Conservation (phyloP, 2,888 invertebrate species). For the Leptopterna dolabrata region DNA sequence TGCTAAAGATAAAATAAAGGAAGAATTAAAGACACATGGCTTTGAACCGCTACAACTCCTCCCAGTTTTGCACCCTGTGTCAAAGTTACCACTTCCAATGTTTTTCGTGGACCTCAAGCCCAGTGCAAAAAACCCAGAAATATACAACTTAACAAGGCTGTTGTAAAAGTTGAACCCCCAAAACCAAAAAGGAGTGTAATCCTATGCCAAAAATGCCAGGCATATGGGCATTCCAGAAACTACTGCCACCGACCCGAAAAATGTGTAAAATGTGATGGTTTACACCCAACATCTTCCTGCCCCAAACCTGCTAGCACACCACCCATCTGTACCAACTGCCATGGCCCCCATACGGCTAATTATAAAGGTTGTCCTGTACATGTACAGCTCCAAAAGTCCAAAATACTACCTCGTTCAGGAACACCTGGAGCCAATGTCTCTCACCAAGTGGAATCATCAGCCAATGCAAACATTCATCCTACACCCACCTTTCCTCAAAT, state of each 20-base stretch:
- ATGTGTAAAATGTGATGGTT: constrained; percentile 47
- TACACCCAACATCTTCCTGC: constrained; percentile 16
- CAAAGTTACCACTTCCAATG: constrained; percentile 1
- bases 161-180: constrained; percentile 31
- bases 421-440: too few species aligned
- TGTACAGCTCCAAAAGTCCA: too few species aligned
- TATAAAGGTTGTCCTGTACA: too few species aligned
- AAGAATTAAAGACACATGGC: constrained; percentile 5
- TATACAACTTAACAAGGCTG: constrained; percentile 27
- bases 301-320: neutral
- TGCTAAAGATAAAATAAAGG: neutral
- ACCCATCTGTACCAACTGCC: constrained; percentile 36
- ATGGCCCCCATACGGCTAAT: constrained; percentile 35
- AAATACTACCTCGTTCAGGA: too few species aligned
- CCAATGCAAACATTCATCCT: too few species aligned
- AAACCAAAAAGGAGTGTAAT: constrained; percentile 31
- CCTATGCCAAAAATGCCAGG: constrained; percentile 32
- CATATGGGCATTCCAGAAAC: constrained; percentile 34
- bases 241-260: constrained; percentile 4
- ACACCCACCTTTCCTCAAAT: too few species aligned
- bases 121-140: constrained; percentile 22
- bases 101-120: constrained; percentile 41
- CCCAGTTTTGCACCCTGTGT: constrained; percentile 17
- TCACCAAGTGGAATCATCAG: too few species aligned
- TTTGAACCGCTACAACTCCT: constrained; percentile 2